Evolutionary conservation across 1,140 invertebrate genomes (phyloP).

Genomic region (Mercenaria mercenaria): DNA sequence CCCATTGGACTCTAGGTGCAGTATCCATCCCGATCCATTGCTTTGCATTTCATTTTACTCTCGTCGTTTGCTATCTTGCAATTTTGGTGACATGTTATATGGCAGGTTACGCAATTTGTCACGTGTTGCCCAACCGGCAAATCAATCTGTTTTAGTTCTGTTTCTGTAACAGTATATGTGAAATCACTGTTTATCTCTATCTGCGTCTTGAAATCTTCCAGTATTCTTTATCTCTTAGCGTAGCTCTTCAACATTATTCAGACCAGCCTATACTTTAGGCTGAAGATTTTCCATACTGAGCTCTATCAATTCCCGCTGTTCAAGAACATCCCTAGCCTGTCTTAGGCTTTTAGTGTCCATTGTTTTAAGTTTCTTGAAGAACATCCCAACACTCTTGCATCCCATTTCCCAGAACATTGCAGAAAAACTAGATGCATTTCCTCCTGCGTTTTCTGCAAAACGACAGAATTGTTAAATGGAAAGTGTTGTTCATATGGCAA

Average conservation of each 20-base stretch:
- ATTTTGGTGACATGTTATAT: conserved; percentile 62
- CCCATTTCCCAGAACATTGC: conserved; percentile 68
- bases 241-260: conserved; percentile 36
- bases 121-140: conserved; percentile 35
- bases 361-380: conserved; percentile 10
- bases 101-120: conserved; percentile 64
- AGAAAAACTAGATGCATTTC: neutral
- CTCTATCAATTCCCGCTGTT: conserved; percentile 9
- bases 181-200: conserved; percentile 63
- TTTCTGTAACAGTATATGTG: conserved; percentile 29
- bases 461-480: conserved; percentile 46
- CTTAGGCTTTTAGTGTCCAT: conserved; percentile 45
- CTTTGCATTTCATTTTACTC: neutral
- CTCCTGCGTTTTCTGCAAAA: conserved; percentile 18
- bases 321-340: conserved; percentile 41
- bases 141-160: conserved; percentile 9
- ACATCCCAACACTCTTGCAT: conserved; percentile 16
- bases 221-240: conserved; percentile 15
- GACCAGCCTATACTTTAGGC: conserved; percentile 22
- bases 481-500: conserved; percentile 46
- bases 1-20: neutral
- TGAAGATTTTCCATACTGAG: conserved; percentile 26
- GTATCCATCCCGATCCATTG: neutral
- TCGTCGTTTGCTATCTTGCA: conserved; percentile 44
- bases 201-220: conserved; percentile 41